Evolutionary conservation across 2,113 vertebrate species (phyloP), one percentile per base, ranked within the genome.

Genomic region (Siniperca chuatsi): DNA sequence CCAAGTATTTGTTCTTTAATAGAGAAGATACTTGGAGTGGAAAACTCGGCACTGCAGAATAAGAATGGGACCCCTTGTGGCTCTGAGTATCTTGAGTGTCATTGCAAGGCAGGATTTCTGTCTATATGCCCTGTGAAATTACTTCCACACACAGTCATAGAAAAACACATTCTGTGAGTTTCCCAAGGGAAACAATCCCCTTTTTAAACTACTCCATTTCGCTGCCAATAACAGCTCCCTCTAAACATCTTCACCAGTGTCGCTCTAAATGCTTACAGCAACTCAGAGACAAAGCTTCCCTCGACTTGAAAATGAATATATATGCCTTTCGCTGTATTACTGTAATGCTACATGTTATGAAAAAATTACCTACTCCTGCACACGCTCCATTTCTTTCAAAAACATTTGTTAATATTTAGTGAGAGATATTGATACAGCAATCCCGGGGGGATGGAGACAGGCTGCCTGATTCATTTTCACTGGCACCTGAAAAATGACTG

Each of bases 371-470:
- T 37, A 16, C 46, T 69, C 60, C 44, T 66, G 33, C 21, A 58
- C 37, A 57, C 2, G 40, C 67, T 69, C 73, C 35, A 69, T 66
- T 83, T 84, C 40, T 79, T 72, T 60, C 10, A 18, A 64, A 79
- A 79, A 73, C 57, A 82, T 75, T 83, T 83, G 48, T 81, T 84
- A 82, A 88, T 89, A 83, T 83, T 89, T 75, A 82, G 62, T 9
- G 42, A 65, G 29, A 40, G 52, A 42, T 71, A 73, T 60, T 75
- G 79, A 83, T 64, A 70, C 60, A 66, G 72, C 12, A 23, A 55
- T 42, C 46, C 65, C 16, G 21, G 13, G 37, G 35, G 23, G 8
- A 33, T 60, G 29, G 35, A 65, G 65, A 64, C 40, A 37, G 61
- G 18, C 15, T 4, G 65, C 35, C 54, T 82, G 61, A 85, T 85